Conservation (phyloP, 2,797 vertebrate species). For the Hypotaenidia philippensis region DNA sequence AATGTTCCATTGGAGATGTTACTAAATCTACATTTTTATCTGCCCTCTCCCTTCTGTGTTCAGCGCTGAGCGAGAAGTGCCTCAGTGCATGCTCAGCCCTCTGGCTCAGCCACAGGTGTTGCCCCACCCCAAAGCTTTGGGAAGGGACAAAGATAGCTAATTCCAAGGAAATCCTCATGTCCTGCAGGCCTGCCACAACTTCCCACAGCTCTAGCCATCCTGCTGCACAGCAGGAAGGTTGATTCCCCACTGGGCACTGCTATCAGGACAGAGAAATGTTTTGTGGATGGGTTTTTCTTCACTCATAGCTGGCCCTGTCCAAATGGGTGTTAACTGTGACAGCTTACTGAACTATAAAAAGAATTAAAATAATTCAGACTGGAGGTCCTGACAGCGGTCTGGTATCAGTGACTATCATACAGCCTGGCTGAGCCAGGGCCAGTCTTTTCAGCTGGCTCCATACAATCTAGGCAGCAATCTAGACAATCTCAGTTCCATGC, state of each 20-base stretch:
- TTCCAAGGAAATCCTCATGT: background rate
- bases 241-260: background rate
- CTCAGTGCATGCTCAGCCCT: background rate
- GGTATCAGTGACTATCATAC: background rate
- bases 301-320: background rate
- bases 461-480: background rate
- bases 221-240: background rate
- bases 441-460: background rate
- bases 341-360: background rate
- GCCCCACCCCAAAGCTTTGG: background rate
- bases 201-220: background rate
- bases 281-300: background rate
- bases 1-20: background rate
- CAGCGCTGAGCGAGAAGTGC: background rate
- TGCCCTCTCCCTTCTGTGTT: background rate
- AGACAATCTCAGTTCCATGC: accelerated
- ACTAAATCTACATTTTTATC: background rate
- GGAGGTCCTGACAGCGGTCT: background rate
- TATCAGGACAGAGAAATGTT: background rate
- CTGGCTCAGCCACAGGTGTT: background rate
- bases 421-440: background rate
- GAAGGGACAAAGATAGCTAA: background rate
- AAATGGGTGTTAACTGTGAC: background rate
- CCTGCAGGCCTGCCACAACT: background rate
- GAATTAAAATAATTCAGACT: background rate